Percentiles rank a stretch among this genome's conserved stretches.
Evolutionary conservation across 2,888 invertebrate genomes (phyloP).

Genomic region (Phalera bucephala): DNA sequence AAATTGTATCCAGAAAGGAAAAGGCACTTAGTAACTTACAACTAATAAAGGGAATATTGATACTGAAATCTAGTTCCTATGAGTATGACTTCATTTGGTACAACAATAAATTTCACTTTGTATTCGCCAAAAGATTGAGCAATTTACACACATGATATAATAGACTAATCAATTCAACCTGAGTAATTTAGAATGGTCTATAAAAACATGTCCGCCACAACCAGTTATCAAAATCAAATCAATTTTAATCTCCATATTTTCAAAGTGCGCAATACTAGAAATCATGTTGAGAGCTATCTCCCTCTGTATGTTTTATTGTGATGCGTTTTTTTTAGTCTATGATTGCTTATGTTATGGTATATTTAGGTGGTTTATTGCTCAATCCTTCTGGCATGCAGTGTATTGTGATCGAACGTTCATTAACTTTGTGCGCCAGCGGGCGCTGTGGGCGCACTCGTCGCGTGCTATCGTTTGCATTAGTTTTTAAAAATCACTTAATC

Average conservation of each 20-base stretch:
- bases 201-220: neutral
- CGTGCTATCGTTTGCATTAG: constrained; percentile 73
- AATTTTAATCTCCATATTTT: neutral
- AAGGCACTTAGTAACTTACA: no score
- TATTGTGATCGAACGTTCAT: constrained; percentile 57
- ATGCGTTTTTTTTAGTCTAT: no score
- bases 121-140: neutral
- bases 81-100: no score
- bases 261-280: neutral
- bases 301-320: no score
- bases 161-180: no score
- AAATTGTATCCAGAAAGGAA: no score
- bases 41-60: no score
- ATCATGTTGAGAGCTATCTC: neutral
- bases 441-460: constrained; percentile 54
- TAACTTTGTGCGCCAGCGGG: constrained; percentile 58
- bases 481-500: constrained; percentile 78
- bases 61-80: no score
- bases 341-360: no score
- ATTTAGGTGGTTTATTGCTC: no score
- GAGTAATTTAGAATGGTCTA: no score
- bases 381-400: constrained; percentile 26
- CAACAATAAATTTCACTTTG: neutral
- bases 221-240: neutral
- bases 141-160: neutral